Percentiles rank a stretch among this genome's conserved stretches.
These are phyloP conservation scores for Gadus macrocephalus DNA, from an alignment of 2,113 vertebrate species.

Conservation along the genomic window DNA sequence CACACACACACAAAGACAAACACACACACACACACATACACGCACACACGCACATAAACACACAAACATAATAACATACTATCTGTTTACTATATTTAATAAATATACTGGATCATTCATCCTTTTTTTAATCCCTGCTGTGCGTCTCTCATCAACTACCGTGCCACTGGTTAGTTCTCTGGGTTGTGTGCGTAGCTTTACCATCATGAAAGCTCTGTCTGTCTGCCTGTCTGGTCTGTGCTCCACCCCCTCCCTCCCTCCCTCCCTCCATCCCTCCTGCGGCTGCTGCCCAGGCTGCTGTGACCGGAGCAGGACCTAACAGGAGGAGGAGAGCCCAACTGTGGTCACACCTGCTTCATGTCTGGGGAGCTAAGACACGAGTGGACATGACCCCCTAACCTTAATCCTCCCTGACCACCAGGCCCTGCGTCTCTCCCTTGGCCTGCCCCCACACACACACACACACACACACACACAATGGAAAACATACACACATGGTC, in stretches of 20 bases:
- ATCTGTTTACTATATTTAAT: no score
- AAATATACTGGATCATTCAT: no score
- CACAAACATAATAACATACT: no score
- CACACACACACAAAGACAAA: no score
- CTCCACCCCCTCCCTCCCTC: not conserved
- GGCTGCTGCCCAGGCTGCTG: not conserved
- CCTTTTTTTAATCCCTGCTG: no score
- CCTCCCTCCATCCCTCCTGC: not conserved
- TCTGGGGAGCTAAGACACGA: not conserved
- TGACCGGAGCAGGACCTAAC: not conserved
- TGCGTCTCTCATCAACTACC: no score
- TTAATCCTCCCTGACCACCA: not conserved
- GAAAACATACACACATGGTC: no score
- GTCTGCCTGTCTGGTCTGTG: not conserved
- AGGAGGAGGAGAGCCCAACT: not conserved
- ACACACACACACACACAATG: no score
- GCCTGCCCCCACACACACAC: not conserved
- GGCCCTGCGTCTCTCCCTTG: not conserved
- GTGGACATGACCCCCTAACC: not conserved
- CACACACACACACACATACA: no score
- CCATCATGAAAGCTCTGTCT: not conserved
- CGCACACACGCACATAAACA: no score
- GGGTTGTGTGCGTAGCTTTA: no score
- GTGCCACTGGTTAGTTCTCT: no score
- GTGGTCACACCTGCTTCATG: constrained; percentile 3